Evolutionary conservation across 2,888 invertebrate species (phyloP).

Genomic region (Melanostoma scalare): DNA sequence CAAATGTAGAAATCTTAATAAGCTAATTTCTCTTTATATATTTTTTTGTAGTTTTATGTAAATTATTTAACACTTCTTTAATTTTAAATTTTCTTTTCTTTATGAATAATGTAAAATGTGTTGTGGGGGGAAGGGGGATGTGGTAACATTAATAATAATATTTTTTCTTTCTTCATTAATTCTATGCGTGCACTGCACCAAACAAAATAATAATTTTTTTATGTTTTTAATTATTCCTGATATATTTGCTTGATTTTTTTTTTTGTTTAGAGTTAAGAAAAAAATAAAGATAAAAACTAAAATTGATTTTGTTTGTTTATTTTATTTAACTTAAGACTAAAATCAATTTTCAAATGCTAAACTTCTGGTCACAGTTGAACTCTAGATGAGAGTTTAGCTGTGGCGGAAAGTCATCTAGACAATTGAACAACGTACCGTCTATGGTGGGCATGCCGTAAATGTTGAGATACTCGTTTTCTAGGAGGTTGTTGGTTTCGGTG

Average conservation of each 20-base stretch:
- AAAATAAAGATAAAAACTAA: slow-evolving; percentile 32
- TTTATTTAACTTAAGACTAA: slow-evolving; percentile 56
- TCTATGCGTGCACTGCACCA: slow-evolving; percentile 46
- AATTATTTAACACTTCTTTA: slow-evolving; percentile 52
- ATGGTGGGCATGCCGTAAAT: slow-evolving; percentile 31
- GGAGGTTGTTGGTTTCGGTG: slow-evolving; percentile 17
- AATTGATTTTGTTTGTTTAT: slow-evolving; percentile 38
- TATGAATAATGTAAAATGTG: slow-evolving; percentile 46
- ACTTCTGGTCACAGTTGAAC: slow-evolving; percentile 53
- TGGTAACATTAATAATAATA: slow-evolving; percentile 40
- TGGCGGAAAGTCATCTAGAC: slow-evolving; percentile 37
- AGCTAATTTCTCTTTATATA: slow-evolving; percentile 51
- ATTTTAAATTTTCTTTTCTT: slow-evolving; percentile 14
- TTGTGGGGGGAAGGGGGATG: slow-evolving; percentile 24
- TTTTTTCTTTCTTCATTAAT: slow-evolving; percentile 6
- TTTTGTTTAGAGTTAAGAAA: background rate
- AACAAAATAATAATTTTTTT: slow-evolving; percentile 18
- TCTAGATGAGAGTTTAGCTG: slow-evolving; percentile 49
- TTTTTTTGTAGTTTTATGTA: slow-evolving; percentile 28
- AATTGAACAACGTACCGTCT: slow-evolving; percentile 35
- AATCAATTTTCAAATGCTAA: slow-evolving; percentile 67
- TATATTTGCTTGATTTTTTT: slow-evolving; percentile 19
- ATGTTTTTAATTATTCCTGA: slow-evolving; percentile 44
- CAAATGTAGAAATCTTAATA: slow-evolving; percentile 48
- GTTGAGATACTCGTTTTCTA: slow-evolving; percentile 29